Conservation (phyloP, 2,113 vertebrate genomes). For the Penelope pileata region DNA sequence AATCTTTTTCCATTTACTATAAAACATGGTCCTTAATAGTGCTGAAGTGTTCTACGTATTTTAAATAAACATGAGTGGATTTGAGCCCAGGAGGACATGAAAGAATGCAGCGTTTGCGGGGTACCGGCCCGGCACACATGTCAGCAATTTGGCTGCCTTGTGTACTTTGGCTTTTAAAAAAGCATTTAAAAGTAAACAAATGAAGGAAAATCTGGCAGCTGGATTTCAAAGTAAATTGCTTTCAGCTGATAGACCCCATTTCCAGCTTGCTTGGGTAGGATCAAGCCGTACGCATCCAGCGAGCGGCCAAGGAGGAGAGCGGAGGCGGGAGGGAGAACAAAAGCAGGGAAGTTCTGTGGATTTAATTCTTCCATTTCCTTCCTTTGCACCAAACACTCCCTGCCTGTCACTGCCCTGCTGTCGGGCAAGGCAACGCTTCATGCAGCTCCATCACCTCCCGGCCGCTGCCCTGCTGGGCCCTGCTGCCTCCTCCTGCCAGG, state of each 20-base stretch:
- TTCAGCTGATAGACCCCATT: constrained; percentile 92
- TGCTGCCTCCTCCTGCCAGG: not conserved
- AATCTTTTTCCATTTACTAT: constrained; percentile 86
- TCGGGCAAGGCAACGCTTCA: not conserved
- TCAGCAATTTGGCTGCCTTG: constrained; percentile 97
- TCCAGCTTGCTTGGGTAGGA: constrained; percentile 90
- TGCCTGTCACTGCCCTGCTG: constrained; percentile 29
- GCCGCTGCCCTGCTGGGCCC: not conserved
- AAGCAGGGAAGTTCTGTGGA: constrained; percentile 58
- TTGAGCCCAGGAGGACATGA: constrained; percentile 90
- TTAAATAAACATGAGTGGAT: constrained; percentile 93
- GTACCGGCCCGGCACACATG: constrained; percentile 90
- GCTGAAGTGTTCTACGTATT: constrained; percentile 94
- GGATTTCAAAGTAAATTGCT: constrained; percentile 92
- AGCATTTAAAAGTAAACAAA: constrained; percentile 97
- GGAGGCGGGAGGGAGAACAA: constrained; percentile 39
- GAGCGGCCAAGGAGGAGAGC: constrained; percentile 59
- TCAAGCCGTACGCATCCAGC: constrained; percentile 81
- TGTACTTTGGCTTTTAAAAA: constrained; percentile 94
- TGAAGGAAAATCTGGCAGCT: constrained; percentile 94
- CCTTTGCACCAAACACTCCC: constrained; percentile 57
- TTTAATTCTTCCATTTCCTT: constrained; percentile 67
- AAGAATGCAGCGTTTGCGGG: constrained; percentile 88
- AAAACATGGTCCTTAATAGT: constrained; percentile 89
- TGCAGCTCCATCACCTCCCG: not conserved